These are phyloP conservation scores for Hyposoter didymator DNA, from an alignment of 2,888 invertebrate species.

Conservation along the genomic window DNA sequence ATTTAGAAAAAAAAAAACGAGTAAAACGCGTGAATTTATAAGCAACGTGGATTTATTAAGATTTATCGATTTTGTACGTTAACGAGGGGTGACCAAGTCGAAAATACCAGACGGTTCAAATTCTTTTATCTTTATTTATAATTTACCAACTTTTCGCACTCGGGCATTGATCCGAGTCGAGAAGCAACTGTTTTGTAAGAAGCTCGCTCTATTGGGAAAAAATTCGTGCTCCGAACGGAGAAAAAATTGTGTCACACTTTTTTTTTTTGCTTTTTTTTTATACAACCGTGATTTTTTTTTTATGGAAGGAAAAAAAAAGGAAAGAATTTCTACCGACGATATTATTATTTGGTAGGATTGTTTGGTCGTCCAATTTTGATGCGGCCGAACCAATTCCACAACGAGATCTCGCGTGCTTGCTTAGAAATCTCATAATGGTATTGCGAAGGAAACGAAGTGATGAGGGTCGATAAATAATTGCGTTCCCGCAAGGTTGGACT, in stretches of 20 bases:
- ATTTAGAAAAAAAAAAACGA: too few relatives aligned
- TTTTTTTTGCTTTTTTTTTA: conserved; percentile 32
- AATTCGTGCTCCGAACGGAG: conserved; percentile 37
- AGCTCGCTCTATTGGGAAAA: too few relatives aligned
- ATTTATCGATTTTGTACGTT: conserved; percentile 1
- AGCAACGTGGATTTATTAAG: background rate
- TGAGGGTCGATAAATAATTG: background rate
- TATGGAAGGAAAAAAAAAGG: conserved; percentile 17
- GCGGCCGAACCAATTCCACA: conserved; percentile 1
- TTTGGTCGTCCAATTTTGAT: conserved; percentile 56
- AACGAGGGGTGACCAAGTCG: conserved; percentile 38
- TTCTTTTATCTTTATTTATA: conserved; percentile 29
- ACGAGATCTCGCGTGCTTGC: background rate
- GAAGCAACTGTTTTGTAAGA: too few relatives aligned
- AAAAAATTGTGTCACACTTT: conserved; percentile 1
- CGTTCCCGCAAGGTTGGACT: conserved; percentile 43
- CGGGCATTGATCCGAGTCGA: conserved; percentile 52
- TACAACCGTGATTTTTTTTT: conserved; percentile 23
- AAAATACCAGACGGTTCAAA: conserved; percentile 48
- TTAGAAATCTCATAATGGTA: too few relatives aligned
- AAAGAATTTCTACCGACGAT: conserved; percentile 20
- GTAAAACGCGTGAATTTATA: conserved; percentile 6
- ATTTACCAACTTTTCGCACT: conserved; percentile 33
- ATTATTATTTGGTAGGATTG: background rate
- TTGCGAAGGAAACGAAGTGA: background rate